These are phyloP conservation scores for Oligia strigilis DNA, from an alignment of 2,888 invertebrate species.

Conservation along the genomic window DNA sequence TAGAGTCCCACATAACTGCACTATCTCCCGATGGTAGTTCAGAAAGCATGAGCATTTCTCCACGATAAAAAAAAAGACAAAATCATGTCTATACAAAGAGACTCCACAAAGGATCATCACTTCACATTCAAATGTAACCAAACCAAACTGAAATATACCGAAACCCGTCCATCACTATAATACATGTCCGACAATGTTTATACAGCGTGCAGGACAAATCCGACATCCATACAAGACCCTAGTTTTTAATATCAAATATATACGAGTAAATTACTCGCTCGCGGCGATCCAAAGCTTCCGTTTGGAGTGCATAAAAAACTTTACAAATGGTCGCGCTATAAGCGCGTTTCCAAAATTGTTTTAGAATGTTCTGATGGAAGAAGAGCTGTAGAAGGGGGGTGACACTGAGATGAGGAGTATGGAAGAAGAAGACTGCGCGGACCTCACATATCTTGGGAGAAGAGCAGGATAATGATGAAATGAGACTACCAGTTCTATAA, in stretches of 20 bases:
- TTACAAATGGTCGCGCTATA: slow-evolving; percentile 35
- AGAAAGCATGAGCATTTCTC: too few relatives aligned
- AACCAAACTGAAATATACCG: neutral
- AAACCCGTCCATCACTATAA: slow-evolving; percentile 8
- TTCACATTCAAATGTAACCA: neutral
- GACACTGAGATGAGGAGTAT: neutral
- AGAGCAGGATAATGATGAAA: neutral
- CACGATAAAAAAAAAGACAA: neutral
- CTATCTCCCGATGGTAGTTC: too few relatives aligned
- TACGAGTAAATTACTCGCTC: slow-evolving; percentile 65
- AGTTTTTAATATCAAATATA: slow-evolving; percentile 77
- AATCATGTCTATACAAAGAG: neutral
- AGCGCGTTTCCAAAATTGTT: slow-evolving; percentile 15
- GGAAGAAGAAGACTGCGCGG: neutral
- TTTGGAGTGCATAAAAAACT: slow-evolving; percentile 45
- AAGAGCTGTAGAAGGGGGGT: neutral
- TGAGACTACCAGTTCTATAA: neutral
- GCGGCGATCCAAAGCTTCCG: slow-evolving; percentile 51
- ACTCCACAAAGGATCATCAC: neutral
- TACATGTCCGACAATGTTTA: neutral
- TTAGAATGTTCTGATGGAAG: slow-evolving; percentile 8
- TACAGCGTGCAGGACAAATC: slow-evolving; percentile 6
- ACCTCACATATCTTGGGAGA: neutral
- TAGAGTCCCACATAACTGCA: too few relatives aligned
- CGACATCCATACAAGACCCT: slow-evolving; percentile 63